Evolutionary conservation across 2,888 invertebrate genomes (phyloP).

Genomic region (Slavum lentiscoides): DNA sequence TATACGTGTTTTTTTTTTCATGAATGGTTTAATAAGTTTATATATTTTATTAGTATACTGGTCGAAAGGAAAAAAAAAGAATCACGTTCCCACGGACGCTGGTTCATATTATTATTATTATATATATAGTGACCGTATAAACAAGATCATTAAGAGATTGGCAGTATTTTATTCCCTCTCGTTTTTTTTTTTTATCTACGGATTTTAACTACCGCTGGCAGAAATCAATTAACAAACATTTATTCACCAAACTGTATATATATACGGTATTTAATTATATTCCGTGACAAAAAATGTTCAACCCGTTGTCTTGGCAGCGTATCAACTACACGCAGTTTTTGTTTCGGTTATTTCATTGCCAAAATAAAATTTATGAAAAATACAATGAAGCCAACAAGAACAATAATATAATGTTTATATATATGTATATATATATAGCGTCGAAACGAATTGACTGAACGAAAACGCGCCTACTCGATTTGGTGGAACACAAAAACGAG

Average conservation of each 20-base stretch:
- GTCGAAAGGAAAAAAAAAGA: conserved; percentile 26
- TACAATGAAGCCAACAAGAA: background rate
- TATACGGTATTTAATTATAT: conserved; percentile 32
- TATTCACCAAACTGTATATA: background rate
- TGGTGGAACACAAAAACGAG: too few relatives aligned
- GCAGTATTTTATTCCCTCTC: conserved; percentile 27
- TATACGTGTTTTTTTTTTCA: conserved; percentile 15
- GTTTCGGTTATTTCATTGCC: conserved; percentile 38
- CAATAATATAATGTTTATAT: too few relatives aligned
- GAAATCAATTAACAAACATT: conserved; percentile 41
- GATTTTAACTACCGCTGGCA: conserved; percentile 18
- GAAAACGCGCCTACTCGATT: too few relatives aligned
- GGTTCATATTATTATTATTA: background rate
- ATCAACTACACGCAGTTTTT: conserved; percentile 27
- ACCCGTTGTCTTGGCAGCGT: conserved; percentile 33
- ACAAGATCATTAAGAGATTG: conserved; percentile 52
- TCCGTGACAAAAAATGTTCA: conserved; percentile 17
- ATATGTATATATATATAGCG: too few relatives aligned
- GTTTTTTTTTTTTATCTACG: background rate
- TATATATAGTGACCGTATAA: conserved; percentile 40
- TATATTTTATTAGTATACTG: conserved; percentile 45
- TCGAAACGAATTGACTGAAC: too few relatives aligned
- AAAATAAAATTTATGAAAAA: conserved; percentile 13
- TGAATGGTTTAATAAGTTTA: conserved; percentile 35
- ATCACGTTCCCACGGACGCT: conserved; percentile 45